These are phyloP conservation scores for Montipora capricornis DNA, from an alignment of 64 coral and sea anemone species.

Conservation along the genomic window DNA sequence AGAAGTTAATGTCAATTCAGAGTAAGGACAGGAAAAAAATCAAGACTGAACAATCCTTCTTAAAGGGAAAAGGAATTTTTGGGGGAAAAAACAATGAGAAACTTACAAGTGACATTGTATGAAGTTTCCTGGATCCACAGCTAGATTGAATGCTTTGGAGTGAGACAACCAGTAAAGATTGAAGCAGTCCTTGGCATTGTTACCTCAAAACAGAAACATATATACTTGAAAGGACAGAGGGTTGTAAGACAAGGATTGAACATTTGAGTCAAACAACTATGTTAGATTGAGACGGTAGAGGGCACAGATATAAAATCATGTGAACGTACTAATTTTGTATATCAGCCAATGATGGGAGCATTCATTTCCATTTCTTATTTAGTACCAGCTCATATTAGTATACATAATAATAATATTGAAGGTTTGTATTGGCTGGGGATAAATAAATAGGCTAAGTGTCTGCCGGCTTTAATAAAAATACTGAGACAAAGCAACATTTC, in stretches of 20 bases:
- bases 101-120: neutral
- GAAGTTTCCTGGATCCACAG: too few species aligned
- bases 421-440: neutral
- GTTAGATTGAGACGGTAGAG: too few species aligned
- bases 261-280: too few species aligned
- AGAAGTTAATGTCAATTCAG: constrained; percentile 78
- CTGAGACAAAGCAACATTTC: too few species aligned
- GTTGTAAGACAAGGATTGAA: neutral
- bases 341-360: neutral
- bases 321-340: neutral
- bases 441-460: neutral
- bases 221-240: neutral
- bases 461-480: too few species aligned
- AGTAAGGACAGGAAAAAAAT: constrained; percentile 1
- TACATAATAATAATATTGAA: neutral
- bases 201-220: too few species aligned
- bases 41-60: neutral
- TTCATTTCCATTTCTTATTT: neutral
- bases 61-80: neutral
- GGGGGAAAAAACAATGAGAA: neutral
- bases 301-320: too few species aligned
- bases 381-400: neutral
- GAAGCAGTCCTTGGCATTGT: too few species aligned
- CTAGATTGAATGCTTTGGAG: too few species aligned
- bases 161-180: neutral